Conservation (phyloP, 2,113 vertebrate species). For the Mastomys coucha region DNA sequence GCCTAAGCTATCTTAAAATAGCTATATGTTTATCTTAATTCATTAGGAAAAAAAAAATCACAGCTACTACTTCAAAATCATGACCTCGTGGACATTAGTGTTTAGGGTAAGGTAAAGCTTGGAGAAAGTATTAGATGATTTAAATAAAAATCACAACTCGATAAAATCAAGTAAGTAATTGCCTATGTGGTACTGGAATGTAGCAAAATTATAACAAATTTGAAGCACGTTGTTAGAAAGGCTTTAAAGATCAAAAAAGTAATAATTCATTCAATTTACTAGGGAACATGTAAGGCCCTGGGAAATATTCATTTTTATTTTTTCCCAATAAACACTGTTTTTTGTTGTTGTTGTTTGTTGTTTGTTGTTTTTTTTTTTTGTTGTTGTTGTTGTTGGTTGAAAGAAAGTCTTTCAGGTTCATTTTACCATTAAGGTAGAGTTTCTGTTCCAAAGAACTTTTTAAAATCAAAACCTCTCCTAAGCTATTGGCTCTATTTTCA, state of each 20-base stretch:
- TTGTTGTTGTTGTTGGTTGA: not conserved
- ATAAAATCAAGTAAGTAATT: conserved; percentile 33
- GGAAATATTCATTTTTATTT: not conserved
- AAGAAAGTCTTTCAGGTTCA: conserved; percentile 19
- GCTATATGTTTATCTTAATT: not conserved
- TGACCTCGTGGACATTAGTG: not conserved
- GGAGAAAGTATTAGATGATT: conserved; percentile 27
- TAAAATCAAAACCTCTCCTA: conserved; percentile 60
- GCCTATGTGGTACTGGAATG: not conserved
- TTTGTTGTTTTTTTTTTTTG: not conserved
- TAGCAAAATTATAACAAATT: conserved; percentile 10
- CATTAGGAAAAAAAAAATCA: not conserved
- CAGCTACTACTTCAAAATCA: not conserved
- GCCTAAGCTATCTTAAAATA: not conserved
- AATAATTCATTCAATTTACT: conserved; percentile 49
- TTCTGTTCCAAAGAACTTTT: conserved; percentile 25
- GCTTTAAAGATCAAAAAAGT: conserved; percentile 8
- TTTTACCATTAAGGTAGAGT: conserved; percentile 25
- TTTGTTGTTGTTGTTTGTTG: not conserved
- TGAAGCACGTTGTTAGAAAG: conserved; percentile 23
- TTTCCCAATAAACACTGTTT: not conserved
- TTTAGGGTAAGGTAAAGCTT: conserved; percentile 33
- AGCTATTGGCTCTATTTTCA: conserved; percentile 43
- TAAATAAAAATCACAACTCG: conserved; percentile 24
- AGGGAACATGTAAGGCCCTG: conserved; percentile 8